phyloP scores from a whole-genome alignment of 2,113 vertebrate species.

The Hemiprocne comata region DNA sequence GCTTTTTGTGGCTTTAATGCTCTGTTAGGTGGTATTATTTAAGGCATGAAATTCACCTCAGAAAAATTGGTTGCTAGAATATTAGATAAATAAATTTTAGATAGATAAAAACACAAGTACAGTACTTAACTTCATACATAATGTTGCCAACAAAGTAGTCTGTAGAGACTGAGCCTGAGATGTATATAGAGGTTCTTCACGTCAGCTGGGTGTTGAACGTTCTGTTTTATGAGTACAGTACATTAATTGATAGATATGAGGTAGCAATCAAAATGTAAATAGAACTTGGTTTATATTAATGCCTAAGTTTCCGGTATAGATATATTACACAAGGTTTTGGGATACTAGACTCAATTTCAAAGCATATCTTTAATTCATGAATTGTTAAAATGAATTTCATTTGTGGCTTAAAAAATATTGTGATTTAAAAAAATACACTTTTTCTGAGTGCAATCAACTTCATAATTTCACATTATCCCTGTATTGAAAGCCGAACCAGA shows the following conservation, averaged over 20 bases:
- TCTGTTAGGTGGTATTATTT: background rate
- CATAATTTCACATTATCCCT: background rate
- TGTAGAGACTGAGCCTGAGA: background rate
- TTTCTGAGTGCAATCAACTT: slow-evolving; percentile 27
- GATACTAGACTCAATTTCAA: slow-evolving; percentile 50
- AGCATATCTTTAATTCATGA: slow-evolving; percentile 65
- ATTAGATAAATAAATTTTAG: background rate
- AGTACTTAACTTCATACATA: background rate
- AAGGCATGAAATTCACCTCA: background rate
- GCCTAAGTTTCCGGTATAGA: slow-evolving; percentile 16
- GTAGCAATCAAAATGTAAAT: slow-evolving; percentile 65
- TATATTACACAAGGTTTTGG: slow-evolving; percentile 43
- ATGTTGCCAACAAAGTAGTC: background rate
- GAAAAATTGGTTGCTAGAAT: background rate
- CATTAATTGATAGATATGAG: slow-evolving; percentile 57
- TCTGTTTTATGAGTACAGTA: slow-evolving; percentile 57
- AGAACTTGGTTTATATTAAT: slow-evolving; percentile 44
- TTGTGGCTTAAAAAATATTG: slow-evolving; percentile 45
- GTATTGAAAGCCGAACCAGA: background rate
- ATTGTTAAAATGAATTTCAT: slow-evolving; percentile 50
- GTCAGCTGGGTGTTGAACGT: slow-evolving; percentile 21
- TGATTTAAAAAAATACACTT: slow-evolving; percentile 47
- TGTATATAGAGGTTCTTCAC: background rate
- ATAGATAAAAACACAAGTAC: slow-evolving; percentile 12
- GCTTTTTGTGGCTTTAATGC: background rate